Evolutionary conservation across 1,140 invertebrate genomes (phyloP), one percentile per base, ranked within the genome.

Genomic region (Drosophila jambulina): DNA sequence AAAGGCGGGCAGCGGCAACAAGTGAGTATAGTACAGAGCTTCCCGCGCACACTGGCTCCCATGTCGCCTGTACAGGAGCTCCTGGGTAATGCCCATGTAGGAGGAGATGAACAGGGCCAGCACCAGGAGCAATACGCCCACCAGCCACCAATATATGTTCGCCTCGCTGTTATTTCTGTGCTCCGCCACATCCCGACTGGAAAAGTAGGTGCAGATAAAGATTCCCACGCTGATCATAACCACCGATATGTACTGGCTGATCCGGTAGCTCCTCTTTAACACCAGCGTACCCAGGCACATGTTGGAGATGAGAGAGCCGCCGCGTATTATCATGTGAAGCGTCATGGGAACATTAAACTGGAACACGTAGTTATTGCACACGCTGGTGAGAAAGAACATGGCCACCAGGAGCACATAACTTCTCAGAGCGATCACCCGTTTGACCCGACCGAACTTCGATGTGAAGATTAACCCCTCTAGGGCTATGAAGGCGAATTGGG

Each of bases 281-380:
- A 99, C 96, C 63, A 98, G 94, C 8, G 98, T 96, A 27, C 98
- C 98, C 95, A 99, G 96, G 54, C 99, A 95, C 96, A 99, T 97
- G 93, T 98, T 99, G 0, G 98, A 98, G 93, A 99, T 98, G 12
- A 99, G 93, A 43, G 98, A 99, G 19, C 98, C 98, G 34, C 99
- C 96, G 94, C 98, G 95, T 92, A 99, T 99, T 90, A 99, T 99
- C 96, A 99, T 99, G 92, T 99, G 99, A 1, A 99, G 93, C 13
- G 99, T 98, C 96, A 99, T 98, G 0, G 99, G 97, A 84, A 99
- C 98, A 91, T 99, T 99, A 84, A 98, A 99, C 91, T 97, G 96
- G 82, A 99, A 97, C 0, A 98, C 98, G 94, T 98, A 98, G 94
- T 99, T 99, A 93, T 99, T 99, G 19, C 96, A 96, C 8, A 99